phyloP scores from a whole-genome alignment of 2,888 invertebrate species.

The Pyrocoelia pectoralis region DNA sequence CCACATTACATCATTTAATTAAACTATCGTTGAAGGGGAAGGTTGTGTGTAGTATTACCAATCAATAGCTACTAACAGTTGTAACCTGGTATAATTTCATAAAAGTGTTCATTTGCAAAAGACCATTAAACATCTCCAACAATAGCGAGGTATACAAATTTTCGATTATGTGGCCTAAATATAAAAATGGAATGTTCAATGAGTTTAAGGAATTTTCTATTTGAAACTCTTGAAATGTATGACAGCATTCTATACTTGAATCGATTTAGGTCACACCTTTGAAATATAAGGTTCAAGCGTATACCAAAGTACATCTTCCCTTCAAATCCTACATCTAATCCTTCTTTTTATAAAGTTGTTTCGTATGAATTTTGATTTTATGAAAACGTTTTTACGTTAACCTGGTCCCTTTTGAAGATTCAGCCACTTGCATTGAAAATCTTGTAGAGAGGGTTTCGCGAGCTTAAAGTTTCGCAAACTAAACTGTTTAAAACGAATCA shows the following conservation, averaged over 20 bases:
- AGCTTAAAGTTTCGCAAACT: not conserved
- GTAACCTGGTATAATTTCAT: too few species aligned
- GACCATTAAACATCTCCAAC: too few species aligned
- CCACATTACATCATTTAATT: too few species aligned
- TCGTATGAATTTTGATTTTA: conserved; percentile 1
- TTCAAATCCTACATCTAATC: not conserved
- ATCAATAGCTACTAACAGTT: too few species aligned
- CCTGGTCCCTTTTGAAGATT: not conserved
- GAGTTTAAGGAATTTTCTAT: conserved; percentile 1
- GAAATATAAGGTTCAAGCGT: not conserved
- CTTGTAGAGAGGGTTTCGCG: not conserved
- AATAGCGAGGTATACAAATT: too few species aligned
- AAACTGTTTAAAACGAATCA: not conserved
- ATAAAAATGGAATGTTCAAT: not conserved
- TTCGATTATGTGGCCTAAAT: not conserved
- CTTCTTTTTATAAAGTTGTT: conserved; percentile 1
- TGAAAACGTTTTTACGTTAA: not conserved
- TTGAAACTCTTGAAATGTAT: not conserved
- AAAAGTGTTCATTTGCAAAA: too few species aligned
- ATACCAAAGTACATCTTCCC: not conserved
- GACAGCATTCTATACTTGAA: not conserved
- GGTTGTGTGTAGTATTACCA: too few species aligned
- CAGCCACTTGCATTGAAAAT: not conserved
- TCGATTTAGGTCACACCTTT: conserved; percentile 1
- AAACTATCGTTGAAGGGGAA: too few species aligned